Conservation (phyloP, 2,113 vertebrate genomes). For the Tympanuchus pallidicinctus region DNA sequence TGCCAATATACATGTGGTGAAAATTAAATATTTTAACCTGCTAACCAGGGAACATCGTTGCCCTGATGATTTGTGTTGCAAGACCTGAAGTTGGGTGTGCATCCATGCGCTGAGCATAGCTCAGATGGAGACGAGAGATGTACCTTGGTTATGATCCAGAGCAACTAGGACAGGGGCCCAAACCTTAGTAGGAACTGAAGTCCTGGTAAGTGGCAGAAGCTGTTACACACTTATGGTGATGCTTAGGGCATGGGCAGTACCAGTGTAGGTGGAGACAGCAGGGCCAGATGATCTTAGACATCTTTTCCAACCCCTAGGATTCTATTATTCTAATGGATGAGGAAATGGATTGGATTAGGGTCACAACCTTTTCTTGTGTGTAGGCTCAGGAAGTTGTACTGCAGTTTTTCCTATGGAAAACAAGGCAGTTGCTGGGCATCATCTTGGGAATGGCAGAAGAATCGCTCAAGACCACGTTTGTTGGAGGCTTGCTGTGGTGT, state of each 20-base stretch:
- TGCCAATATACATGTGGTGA: fast-evolving
- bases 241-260: no score
- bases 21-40: background rate
- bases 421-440: background rate
- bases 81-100: background rate
- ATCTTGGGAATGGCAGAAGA: background rate
- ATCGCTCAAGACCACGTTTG: background rate
- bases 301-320: no score
- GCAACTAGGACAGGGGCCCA: background rate
- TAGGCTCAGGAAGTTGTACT: background rate
- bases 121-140: fast-evolving
- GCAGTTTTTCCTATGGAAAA: background rate
- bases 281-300: no score
- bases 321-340: background rate
- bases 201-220: background rate
- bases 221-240: background rate
- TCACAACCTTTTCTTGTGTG: background rate
- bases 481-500: background rate
- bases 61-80: background rate
- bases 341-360: background rate
- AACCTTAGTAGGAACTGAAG: background rate
- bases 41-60: background rate
- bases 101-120: background rate
- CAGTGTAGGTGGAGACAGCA: no score
- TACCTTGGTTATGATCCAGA: background rate